Percentiles rank a stretch among this genome's conserved stretches.
Evolutionary conservation across 2,888 invertebrate species (phyloP).

Genomic region (Sabellastarte sp.): DNA sequence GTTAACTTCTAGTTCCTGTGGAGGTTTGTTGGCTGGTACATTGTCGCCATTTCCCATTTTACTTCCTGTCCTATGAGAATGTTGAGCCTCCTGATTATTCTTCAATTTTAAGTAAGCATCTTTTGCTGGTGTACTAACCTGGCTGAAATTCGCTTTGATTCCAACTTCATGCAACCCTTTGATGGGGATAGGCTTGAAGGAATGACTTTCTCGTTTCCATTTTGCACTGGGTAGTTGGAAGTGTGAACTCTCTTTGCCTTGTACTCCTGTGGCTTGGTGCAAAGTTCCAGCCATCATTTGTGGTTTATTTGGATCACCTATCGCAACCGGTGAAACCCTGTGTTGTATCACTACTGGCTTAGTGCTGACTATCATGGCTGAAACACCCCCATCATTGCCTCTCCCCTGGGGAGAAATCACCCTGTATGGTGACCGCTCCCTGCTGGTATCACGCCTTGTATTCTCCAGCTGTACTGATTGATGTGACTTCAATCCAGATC

Average conservation of each 20-base stretch:
- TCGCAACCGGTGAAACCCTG: too few species aligned
- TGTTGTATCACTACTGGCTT: constrained; percentile 24
- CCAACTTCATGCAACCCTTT: background rate
- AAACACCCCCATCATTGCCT: background rate
- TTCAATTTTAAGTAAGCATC: background rate
- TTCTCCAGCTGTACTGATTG: constrained; percentile 18
- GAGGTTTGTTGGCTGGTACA: too few species aligned
- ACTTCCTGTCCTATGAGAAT: too few species aligned
- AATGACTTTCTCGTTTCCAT: background rate
- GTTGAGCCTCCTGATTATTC: background rate
- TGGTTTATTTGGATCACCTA: too few species aligned
- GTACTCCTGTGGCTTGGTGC: background rate
- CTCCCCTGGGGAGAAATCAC: background rate
- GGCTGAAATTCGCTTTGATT: background rate
- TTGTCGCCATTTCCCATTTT: too few species aligned
- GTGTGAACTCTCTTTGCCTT: background rate
- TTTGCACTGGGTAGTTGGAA: constrained; percentile 11
- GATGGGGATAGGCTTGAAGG: background rate
- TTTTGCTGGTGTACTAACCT: background rate
- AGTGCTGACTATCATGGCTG: background rate
- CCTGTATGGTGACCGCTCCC: background rate
- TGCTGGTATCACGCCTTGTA: constrained; percentile 12
- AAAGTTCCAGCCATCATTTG: too few species aligned
- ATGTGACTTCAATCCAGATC: background rate
- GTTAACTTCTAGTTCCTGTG: too few species aligned